Base-by-base conservation (phyloP, 2,797 vertebrate genomes). In the Malurus splendens region DNA sequence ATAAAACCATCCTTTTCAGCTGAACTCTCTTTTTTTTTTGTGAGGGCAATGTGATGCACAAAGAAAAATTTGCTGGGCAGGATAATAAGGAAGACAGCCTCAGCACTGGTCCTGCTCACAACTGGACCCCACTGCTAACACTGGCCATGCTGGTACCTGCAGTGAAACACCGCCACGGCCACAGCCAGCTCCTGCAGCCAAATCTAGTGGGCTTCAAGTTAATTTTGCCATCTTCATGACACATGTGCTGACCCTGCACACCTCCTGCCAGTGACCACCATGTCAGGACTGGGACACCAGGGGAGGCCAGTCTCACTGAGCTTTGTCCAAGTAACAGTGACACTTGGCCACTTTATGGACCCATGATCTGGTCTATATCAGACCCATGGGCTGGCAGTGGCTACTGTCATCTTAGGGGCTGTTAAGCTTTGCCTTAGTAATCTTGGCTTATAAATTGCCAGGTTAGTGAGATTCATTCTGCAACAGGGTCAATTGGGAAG, bases 121-220 rank as follows among this genome's bases (percentile, higher is more conserved):
- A 7, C 8, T 67, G 54, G 59, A 39, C 17, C 10, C 39, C 20
- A 19, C 12, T 42, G 33, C 38, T 74, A 20, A 48, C 0, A 3
- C 3, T 45, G 54, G 30, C 47, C 2, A 0, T 0, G 4, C 51
- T 32, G 32, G 28, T n/a, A 33, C 59, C 12, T 38, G 60, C 54
- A 61, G 5, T 7, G 36, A 24, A 38, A 47, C 61, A 60, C 38
- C 16, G 14, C 3, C 10, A 18, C 2, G 27, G 55, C 36, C 48
- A 76, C 47, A 75, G 39, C 9, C 50, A 55, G 56, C 41, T 65
- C 44, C 20, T 61, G 62, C 32, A 82, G 66, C 6, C 24, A 52
- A 2, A 2, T 23, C 27, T 32, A 64, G 45, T 4, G 50, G 50
- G 66, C 0, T 1, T 39, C 23, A 41, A 66, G 16, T 66, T 51